These are phyloP conservation scores for Campopleginae sp. DNA, from an alignment of 2,888 invertebrate species.

Conservation along the genomic window DNA sequence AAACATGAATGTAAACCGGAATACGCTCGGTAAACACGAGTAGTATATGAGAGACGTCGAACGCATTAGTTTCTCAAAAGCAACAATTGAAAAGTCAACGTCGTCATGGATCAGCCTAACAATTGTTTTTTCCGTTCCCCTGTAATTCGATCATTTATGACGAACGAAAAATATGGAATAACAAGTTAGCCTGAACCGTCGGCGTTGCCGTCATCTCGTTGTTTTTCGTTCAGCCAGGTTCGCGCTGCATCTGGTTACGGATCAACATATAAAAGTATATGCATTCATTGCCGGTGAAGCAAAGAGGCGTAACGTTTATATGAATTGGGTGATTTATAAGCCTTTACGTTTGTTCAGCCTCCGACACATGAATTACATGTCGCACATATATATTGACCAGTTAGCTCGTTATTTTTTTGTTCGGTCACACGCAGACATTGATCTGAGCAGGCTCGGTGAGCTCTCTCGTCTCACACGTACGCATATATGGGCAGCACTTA, in stretches of 20 bases:
- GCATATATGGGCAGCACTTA: constrained; percentile 21
- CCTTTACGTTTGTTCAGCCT: not conserved
- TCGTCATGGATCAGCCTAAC: not conserved
- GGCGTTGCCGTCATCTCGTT: not conserved
- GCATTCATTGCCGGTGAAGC: not conserved
- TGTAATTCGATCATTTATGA: not conserved
- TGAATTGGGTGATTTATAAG: not conserved
- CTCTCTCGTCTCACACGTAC: constrained; percentile 4
- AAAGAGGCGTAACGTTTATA: not conserved
- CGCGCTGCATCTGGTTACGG: constrained; percentile 13
- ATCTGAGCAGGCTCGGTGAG: constrained; percentile 20
- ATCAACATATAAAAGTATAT: not conserved
- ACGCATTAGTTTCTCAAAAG: constrained; percentile 18
- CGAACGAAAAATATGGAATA: not conserved
- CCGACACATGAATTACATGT: not conserved
- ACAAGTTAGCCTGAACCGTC: not conserved
- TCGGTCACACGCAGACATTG: constrained; percentile 20
- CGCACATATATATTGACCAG: not conserved
- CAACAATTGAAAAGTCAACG: constrained; percentile 4
- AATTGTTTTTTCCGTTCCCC: not conserved
- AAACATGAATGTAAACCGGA: constrained; percentile 9
- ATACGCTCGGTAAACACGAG: not conserved
- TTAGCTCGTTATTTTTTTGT: constrained; percentile 43
- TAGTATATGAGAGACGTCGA: not conserved
- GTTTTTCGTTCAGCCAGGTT: not conserved